Evolutionary conservation across 2,113 vertebrate genomes (phyloP), one percentile per base, ranked within the genome.

Genomic region (Ellobius talpinus): DNA sequence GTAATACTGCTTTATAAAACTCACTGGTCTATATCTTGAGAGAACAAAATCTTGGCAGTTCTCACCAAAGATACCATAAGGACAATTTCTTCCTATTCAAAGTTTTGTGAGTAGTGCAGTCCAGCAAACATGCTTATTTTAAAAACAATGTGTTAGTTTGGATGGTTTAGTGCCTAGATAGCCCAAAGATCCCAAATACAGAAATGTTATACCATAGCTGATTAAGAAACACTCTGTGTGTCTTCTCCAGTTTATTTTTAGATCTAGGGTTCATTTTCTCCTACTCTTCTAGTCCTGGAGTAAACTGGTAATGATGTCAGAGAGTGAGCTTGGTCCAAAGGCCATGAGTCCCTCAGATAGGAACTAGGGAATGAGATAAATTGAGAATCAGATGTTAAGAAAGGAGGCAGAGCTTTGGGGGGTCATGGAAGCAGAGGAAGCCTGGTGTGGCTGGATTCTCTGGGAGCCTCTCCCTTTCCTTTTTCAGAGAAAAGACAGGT

Each of bases 1-100:
- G 99, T 99, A 99, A 98, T 98, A 29, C 78, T 79, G 84, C 94
- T 87, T 95, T 96, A 82, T 88, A 89, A 93, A 92, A 86, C 31
- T 39, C 14, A 21, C n/a, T 87, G 24, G 2, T 73, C 31, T 94
- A 77, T 94, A 68, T 72, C 29, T 65, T 68, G 29, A 91, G 81
- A 50, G 23, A 87, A 10, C 17, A 73, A 21, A 90, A 55, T n/a
- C 45, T 93, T 66, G n/a, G 3, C n/a, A 66, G 84, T 86, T 92
- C 88, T 96, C 47, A 91, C 82, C 68, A 92, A 58, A 84, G 31
- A 74, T 79, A 45, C 93, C 91, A 6, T 93, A 72, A 97, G 63
- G 74, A 63, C 76, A 5, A 86, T 93, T 94, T 72, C 79, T 91
- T n/a, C 23, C 11, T 92, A 2, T 47, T 66, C 78, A 45, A 65